A percentile compares a stretch with the other conserved stretches of the same genome.
Evolutionary conservation across 2,113 vertebrate species (phyloP).

Genomic region (Thamnophis sirtalis): DNA sequence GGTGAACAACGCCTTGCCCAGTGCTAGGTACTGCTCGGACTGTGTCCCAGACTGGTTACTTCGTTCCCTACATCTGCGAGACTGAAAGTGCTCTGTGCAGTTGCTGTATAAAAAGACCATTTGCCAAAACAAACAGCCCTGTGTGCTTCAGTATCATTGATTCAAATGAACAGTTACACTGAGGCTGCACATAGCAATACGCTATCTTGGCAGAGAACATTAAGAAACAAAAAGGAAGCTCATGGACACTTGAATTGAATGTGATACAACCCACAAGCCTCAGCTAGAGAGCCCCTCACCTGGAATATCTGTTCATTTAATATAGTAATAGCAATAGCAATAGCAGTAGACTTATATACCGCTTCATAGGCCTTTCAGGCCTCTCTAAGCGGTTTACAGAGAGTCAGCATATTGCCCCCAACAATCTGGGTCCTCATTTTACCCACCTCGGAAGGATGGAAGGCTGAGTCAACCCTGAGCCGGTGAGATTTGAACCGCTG

Average conservation of each 20-base stretch:
- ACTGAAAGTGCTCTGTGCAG: conserved; percentile 17
- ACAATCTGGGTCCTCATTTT: too few species aligned
- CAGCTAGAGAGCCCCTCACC: neutral
- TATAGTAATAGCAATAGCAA: too few species aligned
- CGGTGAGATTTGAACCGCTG: too few species aligned
- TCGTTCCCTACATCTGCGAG: conserved; percentile 37
- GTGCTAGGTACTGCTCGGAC: conserved; percentile 15
- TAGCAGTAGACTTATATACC: too few species aligned
- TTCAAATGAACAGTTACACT: conserved; percentile 51
- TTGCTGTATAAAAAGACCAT: conserved; percentile 30
- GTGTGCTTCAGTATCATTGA: conserved; percentile 34
- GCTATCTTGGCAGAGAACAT: conserved; percentile 37
- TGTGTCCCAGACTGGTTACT: conserved; percentile 23
- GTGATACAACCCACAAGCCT: conserved; percentile 32
- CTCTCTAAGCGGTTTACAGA: too few species aligned
- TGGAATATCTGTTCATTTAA: neutral
- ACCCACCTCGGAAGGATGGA: too few species aligned
- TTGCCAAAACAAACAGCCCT: conserved; percentile 42
- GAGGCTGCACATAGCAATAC: conserved; percentile 36
- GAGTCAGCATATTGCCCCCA: too few species aligned
- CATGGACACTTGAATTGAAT: conserved; percentile 52
- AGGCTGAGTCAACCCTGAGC: too few species aligned
- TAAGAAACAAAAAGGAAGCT: conserved; percentile 1
- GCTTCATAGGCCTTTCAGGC: too few species aligned
- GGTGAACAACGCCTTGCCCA: conserved; percentile 9